phyloP scores from a whole-genome alignment of 2,113 vertebrate genomes.

The Rhynchopsitta pachyrhyncha region DNA sequence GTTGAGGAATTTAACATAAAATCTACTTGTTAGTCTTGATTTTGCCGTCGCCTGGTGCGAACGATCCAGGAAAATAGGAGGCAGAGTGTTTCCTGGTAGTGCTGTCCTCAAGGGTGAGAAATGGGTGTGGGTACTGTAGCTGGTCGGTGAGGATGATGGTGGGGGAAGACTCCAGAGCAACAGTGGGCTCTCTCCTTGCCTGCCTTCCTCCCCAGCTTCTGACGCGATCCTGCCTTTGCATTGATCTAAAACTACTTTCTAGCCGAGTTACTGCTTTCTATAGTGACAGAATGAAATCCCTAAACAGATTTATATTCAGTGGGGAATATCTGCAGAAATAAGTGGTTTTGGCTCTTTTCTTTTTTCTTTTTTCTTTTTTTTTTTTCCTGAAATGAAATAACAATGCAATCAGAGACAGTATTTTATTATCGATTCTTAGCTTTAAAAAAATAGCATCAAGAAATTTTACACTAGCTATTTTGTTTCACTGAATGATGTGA shows the following conservation, averaged over 20 bases:
- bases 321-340: background rate
- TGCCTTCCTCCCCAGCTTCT: background rate
- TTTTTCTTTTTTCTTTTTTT: background rate
- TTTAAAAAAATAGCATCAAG: background rate
- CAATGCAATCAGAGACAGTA: background rate
- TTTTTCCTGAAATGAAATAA: background rate
- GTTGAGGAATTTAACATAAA: background rate
- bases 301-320: background rate
- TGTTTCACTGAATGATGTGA: background rate
- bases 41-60: background rate
- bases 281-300: background rate
- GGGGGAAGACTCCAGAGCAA: background rate
- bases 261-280: background rate
- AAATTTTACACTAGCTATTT: background rate
- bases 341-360: background rate
- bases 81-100: background rate
- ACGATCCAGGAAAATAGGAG: fast-evolving
- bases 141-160: background rate
- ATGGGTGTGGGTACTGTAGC: background rate
- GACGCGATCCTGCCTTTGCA: background rate
- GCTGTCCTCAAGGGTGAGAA: background rate
- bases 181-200: background rate
- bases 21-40: background rate
- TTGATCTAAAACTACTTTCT: constrained; percentile 2
- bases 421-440: background rate